Evolutionary conservation across 2,113 vertebrate genomes (phyloP).

Genomic region (Pseudolaguvia tuberculata): DNA sequence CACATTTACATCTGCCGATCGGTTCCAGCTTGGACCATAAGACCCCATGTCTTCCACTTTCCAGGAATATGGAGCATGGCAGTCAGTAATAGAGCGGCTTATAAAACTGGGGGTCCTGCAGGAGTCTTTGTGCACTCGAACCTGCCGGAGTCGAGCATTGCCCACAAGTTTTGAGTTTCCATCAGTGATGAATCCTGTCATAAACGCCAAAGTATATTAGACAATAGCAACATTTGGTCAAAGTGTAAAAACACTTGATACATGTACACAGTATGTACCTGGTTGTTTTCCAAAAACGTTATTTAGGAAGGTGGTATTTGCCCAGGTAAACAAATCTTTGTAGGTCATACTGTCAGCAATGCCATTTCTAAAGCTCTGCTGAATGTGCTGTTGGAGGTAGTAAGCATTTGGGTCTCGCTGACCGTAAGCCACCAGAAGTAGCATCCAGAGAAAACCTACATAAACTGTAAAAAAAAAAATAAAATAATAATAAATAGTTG

Average conservation of each 20-base stretch:
- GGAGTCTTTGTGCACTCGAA: constrained; percentile 76
- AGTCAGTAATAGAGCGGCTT: constrained; percentile 60
- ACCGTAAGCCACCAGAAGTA: constrained; percentile 86
- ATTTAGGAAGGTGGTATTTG: constrained; percentile 78
- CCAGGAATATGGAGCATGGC: constrained; percentile 75
- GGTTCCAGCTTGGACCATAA: constrained; percentile 78
- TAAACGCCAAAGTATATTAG: not conserved
- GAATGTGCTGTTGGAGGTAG: constrained; percentile 83
- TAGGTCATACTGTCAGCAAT: constrained; percentile 72
- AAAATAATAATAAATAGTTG: too few species aligned
- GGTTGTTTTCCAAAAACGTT: constrained; percentile 78
- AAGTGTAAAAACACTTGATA: not conserved
- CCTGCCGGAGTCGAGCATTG: constrained; percentile 82
- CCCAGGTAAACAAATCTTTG: constrained; percentile 81
- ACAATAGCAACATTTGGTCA: not conserved
- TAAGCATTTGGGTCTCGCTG: constrained; percentile 87
- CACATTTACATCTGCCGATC: constrained; percentile 46
- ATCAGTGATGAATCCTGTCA: constrained; percentile 88
- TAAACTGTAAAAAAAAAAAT: constrained; percentile 78
- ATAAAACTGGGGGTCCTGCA: constrained; percentile 68
- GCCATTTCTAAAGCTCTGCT: constrained; percentile 79
- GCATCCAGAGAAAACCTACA: constrained; percentile 88
- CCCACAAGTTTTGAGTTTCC: constrained; percentile 91
- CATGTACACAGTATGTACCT: constrained; percentile 64
- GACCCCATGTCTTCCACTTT: constrained; percentile 77